Evolutionary conservation across 2,888 invertebrate species (phyloP).

Genomic region (Drosophila eohydei): DNA sequence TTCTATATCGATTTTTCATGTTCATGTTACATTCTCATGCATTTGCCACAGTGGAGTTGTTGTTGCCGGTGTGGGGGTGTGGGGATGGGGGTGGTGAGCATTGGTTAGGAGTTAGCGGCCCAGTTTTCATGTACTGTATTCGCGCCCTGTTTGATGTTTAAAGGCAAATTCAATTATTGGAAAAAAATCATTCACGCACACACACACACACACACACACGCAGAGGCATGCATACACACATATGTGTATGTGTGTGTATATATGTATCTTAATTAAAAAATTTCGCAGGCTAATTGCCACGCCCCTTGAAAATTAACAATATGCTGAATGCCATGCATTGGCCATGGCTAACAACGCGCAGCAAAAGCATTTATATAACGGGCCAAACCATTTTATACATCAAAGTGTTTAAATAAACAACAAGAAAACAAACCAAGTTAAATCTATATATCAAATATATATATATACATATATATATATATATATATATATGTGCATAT

Average conservation of each 20-base stretch:
- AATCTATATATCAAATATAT: slow-evolving; percentile 13
- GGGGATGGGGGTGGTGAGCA: not conserved
- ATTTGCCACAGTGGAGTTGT: slow-evolving; percentile 19
- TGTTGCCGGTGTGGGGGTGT: not conserved
- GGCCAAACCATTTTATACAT: slow-evolving; percentile 77
- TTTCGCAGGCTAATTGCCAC: slow-evolving; percentile 50
- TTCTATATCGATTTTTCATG: slow-evolving; percentile 79
- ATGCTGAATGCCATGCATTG: slow-evolving; percentile 76
- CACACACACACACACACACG: slow-evolving; percentile 7
- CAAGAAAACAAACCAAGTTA: slow-evolving; percentile 11
- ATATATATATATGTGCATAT: slow-evolving; percentile 10
- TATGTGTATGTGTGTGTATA: not conserved
- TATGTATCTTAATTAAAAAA: slow-evolving; percentile 17
- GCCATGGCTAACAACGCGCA: slow-evolving; percentile 74
- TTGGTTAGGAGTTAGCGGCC: slow-evolving; percentile 35
- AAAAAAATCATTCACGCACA: slow-evolving; percentile 32
- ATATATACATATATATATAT: slow-evolving; percentile 9
- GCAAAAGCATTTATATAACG: slow-evolving; percentile 76
- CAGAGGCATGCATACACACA: slow-evolving; percentile 1
- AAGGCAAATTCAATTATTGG: slow-evolving; percentile 62
- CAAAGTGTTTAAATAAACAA: slow-evolving; percentile 74
- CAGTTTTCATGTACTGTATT: slow-evolving; percentile 47
- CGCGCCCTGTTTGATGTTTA: slow-evolving; percentile 45
- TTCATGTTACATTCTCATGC: slow-evolving; percentile 68
- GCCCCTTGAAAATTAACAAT: slow-evolving; percentile 57